Base-by-base conservation (phyloP, 1,140 invertebrate species). In the Saccostrea echinata region DNA sequence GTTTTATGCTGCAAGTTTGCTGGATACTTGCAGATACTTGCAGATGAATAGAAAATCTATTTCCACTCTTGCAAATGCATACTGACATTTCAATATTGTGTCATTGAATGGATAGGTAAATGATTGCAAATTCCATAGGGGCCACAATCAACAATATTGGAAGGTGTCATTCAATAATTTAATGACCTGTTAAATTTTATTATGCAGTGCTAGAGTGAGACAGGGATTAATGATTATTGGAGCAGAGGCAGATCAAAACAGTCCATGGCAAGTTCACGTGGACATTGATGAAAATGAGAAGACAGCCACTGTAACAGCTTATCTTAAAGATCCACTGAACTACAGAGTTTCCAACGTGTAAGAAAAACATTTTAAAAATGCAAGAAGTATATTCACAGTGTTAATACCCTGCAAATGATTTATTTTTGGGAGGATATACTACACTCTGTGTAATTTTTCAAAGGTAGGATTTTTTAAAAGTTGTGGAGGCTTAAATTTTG, bases 221-320 rank as follows among this genome's bases (percentile, higher is more conserved):
- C 97, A 97, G 80, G 98, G 98, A 0, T 94, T 98, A 53, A 96
- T 97, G 89, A 96, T 98, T 90, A 95, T 98, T 91, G 97, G 97
- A 84, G 98, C 97, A 21, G 96, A 97, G 43, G 96, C 97, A 11
- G 86, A 86, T 52, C 96, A 96, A 61, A 96, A 96, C 21, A 95
- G 96, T 21, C 96, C 96, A 76, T 99, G 98, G 98, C 97, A 97
- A 89, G 96, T 98, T 61, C 97, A 97, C 16, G 96, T 97, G 43
- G 97, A 98, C 90, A 96, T 97, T 84, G 97, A 97, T 93, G 96
- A 97, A 43, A 97, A 97, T 92, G 97, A 98, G 85, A 97, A 97
- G 2, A 96, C 96, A 1, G 97, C 97, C 1, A 97, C 97, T 12
- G 97, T 98, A 27, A 98, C 97, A 0, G 97, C 97, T 0, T 97